Percentiles rank a stretch among this genome's conserved stretches.
These are phyloP conservation scores for Habroteleia sp. DNA, from an alignment of 2,888 invertebrate species.

Conservation along the genomic window DNA sequence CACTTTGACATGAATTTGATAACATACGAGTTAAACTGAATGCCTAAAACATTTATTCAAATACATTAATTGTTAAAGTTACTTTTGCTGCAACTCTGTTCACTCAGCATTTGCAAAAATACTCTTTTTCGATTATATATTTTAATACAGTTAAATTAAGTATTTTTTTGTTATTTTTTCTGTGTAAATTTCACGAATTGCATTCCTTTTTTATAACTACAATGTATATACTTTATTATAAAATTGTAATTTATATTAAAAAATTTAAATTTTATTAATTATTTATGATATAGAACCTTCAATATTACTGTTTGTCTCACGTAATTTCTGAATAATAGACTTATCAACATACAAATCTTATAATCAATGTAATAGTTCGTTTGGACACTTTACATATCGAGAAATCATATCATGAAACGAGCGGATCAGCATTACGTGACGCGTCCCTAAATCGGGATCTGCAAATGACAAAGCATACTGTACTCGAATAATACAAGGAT, in stretches of 20 bases:
- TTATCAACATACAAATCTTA: slow-evolving; percentile 47
- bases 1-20: slow-evolving; percentile 38
- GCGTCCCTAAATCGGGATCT: slow-evolving; percentile 43
- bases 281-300: too few species aligned
- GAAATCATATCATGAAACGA: slow-evolving; percentile 30
- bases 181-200: too few species aligned
- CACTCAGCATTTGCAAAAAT: too few species aligned
- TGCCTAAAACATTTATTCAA: slow-evolving; percentile 6
- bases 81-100: too few species aligned
- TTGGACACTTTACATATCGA: slow-evolving; percentile 41
- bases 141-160: too few species aligned
- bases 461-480: slow-evolving; percentile 42
- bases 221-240: too few species aligned
- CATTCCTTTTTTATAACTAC: too few species aligned
- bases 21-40: slow-evolving; percentile 17
- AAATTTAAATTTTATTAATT: too few species aligned
- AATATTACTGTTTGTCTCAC: background rate
- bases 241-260: too few species aligned
- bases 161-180: too few species aligned
- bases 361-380: slow-evolving; percentile 47
- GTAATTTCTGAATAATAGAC: slow-evolving; percentile 27
- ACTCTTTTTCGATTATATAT: too few species aligned
- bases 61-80: too few species aligned
- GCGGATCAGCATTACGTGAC: slow-evolving; percentile 51
- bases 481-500: slow-evolving; percentile 38